Evolutionary conservation across 2,888 invertebrate genomes (phyloP).

Genomic region (Stramonita haemastoma): DNA sequence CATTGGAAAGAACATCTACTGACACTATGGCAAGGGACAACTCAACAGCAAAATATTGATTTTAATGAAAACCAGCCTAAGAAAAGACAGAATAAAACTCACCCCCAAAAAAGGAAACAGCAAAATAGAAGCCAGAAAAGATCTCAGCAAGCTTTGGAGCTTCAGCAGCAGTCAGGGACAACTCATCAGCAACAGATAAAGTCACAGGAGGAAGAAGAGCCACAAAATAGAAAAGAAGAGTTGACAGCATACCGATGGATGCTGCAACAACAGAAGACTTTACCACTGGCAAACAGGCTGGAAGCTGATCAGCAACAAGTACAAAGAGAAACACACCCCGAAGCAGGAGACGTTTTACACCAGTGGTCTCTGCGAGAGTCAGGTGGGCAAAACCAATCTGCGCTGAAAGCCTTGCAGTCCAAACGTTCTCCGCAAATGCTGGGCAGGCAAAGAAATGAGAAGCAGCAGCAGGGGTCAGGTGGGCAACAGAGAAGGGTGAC

Average conservation of each 20-base stretch:
- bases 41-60: not conserved
- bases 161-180: too few species aligned
- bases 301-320: not conserved
- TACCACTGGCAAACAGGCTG: not conserved
- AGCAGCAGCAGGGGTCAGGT: not conserved
- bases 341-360: not conserved
- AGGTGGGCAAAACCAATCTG: not conserved
- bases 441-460: not conserved
- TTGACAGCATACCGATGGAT: not conserved
- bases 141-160: not conserved
- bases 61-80: not conserved
- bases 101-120: not conserved
- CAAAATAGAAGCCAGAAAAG: not conserved
- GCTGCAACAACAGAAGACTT: not conserved
- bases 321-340: not conserved
- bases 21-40: not conserved
- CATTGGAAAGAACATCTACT: not conserved
- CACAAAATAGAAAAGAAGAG: not conserved
- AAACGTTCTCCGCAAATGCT: not conserved
- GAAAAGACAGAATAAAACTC: not conserved
- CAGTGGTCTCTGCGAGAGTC: not conserved
- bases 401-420: not conserved
- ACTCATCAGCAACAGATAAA: not conserved
- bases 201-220: not conserved
- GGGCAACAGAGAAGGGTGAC: not conserved